Conservation (phyloP, 1,140 invertebrate genomes). For the Ridgeia piscesae region DNA sequence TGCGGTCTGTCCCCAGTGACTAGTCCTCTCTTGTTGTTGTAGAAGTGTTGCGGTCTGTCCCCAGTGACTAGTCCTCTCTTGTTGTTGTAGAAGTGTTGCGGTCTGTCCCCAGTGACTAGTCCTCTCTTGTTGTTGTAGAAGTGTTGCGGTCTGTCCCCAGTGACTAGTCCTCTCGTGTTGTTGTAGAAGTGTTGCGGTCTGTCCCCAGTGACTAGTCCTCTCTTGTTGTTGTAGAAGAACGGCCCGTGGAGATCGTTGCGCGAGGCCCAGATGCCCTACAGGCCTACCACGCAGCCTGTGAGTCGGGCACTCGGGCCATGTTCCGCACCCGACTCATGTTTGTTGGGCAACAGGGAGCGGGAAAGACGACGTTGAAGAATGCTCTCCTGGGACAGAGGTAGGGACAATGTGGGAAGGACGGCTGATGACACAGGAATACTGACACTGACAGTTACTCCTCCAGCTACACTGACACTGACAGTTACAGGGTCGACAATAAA, state of each 20-base stretch:
- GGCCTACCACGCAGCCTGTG: conserved; percentile 55
- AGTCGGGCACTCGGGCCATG: conserved; percentile 49
- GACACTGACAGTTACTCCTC: no score
- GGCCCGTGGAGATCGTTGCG: conserved; percentile 56
- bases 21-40: no score
- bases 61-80: no score
- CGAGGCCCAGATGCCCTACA: conserved; percentile 55
- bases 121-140: no score
- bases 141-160: no score
- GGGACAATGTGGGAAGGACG: conserved; percentile 17
- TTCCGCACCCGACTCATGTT: conserved; percentile 54
- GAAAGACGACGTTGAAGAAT: conserved; percentile 53
- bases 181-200: neutral
- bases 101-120: no score
- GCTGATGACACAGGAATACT: neutral
- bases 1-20: no score
- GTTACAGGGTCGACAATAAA: no score
- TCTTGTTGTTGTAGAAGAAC: conserved; percentile 46
- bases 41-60: no score
- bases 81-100: no score
- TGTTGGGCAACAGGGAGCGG: conserved; percentile 51
- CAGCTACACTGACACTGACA: no score
- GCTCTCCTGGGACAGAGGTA: conserved; percentile 49
- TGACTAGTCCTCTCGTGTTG: no score
- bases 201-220: neutral